Evolutionary conservation across 1,140 invertebrate genomes (phyloP).

Genomic region (Hycleus phaleratus): DNA sequence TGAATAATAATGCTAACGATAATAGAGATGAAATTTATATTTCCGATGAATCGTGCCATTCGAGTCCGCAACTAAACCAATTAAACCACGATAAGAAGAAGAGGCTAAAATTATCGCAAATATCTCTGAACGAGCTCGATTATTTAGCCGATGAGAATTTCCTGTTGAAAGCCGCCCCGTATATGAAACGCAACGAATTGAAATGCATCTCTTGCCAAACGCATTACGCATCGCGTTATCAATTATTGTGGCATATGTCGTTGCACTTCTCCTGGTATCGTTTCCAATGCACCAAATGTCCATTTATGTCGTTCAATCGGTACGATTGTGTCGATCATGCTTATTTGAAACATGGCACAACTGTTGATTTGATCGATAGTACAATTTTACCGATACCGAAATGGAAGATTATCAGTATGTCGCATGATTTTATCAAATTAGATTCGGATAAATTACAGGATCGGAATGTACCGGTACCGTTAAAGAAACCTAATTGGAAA

Average conservation of each 20-base stretch:
- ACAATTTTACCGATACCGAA: slow-evolving; percentile 35
- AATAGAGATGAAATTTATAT: neutral
- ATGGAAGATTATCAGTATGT: slow-evolving; percentile 29
- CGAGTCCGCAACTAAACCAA: neutral
- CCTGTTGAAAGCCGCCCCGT: slow-evolving; percentile 5
- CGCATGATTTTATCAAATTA: slow-evolving; percentile 23
- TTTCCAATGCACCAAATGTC: slow-evolving; percentile 41
- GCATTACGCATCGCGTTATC: slow-evolving; percentile 34
- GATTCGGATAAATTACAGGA: neutral
- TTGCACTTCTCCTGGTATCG: slow-evolving; percentile 42
- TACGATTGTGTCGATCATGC: slow-evolving; percentile 39
- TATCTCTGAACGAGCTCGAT: neutral
- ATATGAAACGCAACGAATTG: slow-evolving; percentile 26
- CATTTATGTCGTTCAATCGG: slow-evolving; percentile 40
- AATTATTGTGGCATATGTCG: slow-evolving; percentile 41
- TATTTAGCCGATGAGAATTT: slow-evolving; percentile 4
- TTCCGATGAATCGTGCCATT: neutral
- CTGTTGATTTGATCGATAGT: slow-evolving; percentile 30
- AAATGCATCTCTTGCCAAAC: slow-evolving; percentile 39
- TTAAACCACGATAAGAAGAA: no score
- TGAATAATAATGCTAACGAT: neutral
- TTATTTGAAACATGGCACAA: slow-evolving; percentile 36
- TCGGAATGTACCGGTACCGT: neutral
- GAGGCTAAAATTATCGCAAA: neutral
- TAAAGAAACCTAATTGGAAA: neutral